These are phyloP conservation scores for Orchesella flavescens DNA, from an alignment of 2,888 invertebrate genomes.

Conservation along the genomic window DNA sequence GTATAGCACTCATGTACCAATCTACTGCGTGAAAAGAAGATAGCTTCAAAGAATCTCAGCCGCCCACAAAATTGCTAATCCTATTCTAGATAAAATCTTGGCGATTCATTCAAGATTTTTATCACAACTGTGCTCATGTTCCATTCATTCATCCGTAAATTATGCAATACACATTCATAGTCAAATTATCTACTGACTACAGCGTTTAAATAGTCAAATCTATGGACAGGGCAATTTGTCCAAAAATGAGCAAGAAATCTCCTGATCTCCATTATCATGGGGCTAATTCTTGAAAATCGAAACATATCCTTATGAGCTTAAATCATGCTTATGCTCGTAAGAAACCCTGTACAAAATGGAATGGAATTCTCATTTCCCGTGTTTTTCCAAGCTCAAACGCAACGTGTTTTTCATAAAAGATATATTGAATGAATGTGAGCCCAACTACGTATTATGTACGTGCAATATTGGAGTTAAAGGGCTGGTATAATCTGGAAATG, in stretches of 20 bases:
- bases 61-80: slow-evolving; percentile 54
- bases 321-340: neutral
- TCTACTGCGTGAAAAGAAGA: neutral
- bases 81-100: slow-evolving; percentile 42
- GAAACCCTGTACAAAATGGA: too few species aligned
- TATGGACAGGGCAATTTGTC: slow-evolving; percentile 21
- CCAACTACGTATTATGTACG: neutral
- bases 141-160: slow-evolving; percentile 53
- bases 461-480: neutral
- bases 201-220: neutral
- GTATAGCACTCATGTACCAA: neutral
- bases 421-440: neutral
- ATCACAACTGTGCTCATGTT: slow-evolving; percentile 43
- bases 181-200: neutral
- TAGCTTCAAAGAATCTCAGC: slow-evolving; percentile 47
- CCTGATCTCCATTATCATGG: neutral
- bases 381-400: neutral
- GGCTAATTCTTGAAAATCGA: slow-evolving; percentile 3
- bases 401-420: slow-evolving; percentile 7
- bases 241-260: neutral
- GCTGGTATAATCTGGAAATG: slow-evolving; percentile 32
- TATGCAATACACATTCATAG: slow-evolving; percentile 22
- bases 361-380: slow-evolving; percentile 55
- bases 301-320: slow-evolving; percentile 4
- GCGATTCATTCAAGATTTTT: slow-evolving; percentile 45